Percentiles rank a stretch among this genome's conserved stretches.
Evolutionary conservation across 2,113 vertebrate species (phyloP).

Genomic region (Elachura formosa): DNA sequence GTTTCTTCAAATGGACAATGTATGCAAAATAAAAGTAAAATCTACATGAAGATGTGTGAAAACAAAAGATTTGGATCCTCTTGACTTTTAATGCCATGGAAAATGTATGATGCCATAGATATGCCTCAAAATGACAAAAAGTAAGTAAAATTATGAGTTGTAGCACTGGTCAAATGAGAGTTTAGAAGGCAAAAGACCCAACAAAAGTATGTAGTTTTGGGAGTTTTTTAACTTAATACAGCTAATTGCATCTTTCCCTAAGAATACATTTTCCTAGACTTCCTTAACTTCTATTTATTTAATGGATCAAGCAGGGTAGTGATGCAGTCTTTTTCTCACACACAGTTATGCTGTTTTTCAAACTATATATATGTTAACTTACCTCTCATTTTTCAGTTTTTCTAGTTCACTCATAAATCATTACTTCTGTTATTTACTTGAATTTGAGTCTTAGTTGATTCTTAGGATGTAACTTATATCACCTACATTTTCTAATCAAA

Average conservation of each 20-base stretch:
- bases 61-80: neutral
- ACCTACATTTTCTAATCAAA: neutral
- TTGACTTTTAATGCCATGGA: no score
- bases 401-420: neutral
- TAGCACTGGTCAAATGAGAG: neutral
- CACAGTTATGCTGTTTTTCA: neutral
- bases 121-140: neutral
- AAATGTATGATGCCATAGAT: no score
- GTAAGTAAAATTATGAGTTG: neutral
- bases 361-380: neutral
- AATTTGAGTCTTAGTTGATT: neutral
- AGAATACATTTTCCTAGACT: neutral
- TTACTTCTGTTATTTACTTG: neutral
- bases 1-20: neutral
- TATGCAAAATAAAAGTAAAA: neutral
- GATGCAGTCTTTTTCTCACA: neutral
- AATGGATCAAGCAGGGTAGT: neutral
- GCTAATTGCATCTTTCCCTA: neutral
- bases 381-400: neutral
- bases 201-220: no score
- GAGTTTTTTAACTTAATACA: neutral
- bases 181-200: no score
- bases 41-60: neutral
- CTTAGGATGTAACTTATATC: neutral
- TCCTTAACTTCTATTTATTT: neutral